Evolutionary conservation across 1,140 invertebrate genomes (phyloP).

Genomic region (Rhopalosiphum padi): DNA sequence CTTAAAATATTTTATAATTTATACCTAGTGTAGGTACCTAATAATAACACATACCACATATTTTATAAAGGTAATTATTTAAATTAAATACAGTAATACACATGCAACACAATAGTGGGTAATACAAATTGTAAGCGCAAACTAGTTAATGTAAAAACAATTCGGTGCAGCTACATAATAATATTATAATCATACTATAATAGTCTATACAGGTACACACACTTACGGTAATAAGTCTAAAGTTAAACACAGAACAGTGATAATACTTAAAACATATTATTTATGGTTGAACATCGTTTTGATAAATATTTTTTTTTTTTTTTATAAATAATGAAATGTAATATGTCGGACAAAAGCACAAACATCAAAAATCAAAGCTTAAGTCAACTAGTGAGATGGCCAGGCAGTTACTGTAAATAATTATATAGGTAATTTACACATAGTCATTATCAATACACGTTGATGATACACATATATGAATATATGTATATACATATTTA

Average conservation of each 20-base stretch:
- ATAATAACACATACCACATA: not conserved
- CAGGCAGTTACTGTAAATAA: slow-evolving; percentile 59
- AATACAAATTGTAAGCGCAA: slow-evolving; percentile 26
- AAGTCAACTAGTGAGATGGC: slow-evolving; percentile 62
- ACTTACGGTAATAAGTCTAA: slow-evolving; percentile 32
- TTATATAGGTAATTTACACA: slow-evolving; percentile 27
- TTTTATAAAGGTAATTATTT: not conserved
- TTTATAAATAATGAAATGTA: not conserved
- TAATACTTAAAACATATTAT: slow-evolving; percentile 43
- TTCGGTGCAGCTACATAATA: not conserved
- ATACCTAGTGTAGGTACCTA: not conserved
- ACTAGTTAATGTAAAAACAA: slow-evolving; percentile 4
- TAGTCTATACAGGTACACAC: slow-evolving; percentile 11
- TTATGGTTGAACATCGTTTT: not conserved
- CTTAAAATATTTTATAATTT: slow-evolving; percentile 1
- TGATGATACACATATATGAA: not conserved
- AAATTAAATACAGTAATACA: slow-evolving; percentile 33
- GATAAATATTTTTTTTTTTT: not conserved
- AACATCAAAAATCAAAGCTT: slow-evolving; percentile 61
- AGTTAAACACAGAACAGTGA: slow-evolving; percentile 38
- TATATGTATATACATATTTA: slow-evolving; percentile 58
- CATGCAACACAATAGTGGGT: slow-evolving; percentile 35
- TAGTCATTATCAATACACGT: slow-evolving; percentile 25
- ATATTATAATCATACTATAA: slow-evolving; percentile 4
- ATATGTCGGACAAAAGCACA: slow-evolving; percentile 54